Base-by-base conservation (phyloP, 2,888 invertebrate species). In the Agonopterix arenella region DNA sequence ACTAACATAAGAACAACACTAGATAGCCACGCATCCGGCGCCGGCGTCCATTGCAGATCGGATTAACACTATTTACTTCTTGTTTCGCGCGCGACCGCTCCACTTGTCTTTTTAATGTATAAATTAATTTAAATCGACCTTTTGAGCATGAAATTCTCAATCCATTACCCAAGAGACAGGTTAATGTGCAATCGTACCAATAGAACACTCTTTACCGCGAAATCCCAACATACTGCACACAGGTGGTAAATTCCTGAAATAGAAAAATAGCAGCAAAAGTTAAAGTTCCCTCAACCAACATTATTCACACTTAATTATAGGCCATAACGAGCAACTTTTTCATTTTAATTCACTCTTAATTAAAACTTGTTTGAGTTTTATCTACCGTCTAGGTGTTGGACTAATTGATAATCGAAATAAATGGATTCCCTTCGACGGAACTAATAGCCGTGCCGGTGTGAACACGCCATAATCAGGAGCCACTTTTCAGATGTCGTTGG, bases 101-200 rank as follows among this genome's bases (percentile, higher is more conserved):
- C 66, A 76, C 76, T 80, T 76, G 66, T 78, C 76, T 75, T 76
- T 78, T 76, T 76, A 80, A 80, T 77, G 80, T 81, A 67, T 82
- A 80, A 83, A 85, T 86, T 84, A 85, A 85, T 85, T 85, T 80
- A 77, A 79, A 79, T 73, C 76, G 76, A 81, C 80, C 79, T 78
- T 79, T 75, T 73, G 61, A 73, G 75, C 76, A 73, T 77, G 75
- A 83, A 81, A 86, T 84, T 80, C 84, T 71, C 74, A 76, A 84
- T 83, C 74, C 82, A 83, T 84, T 85, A 80, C 70, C 38, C 53
- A 52, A 52, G 56, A 61, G 83, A 86, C 84, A 84, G 80, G 70
- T 80, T 83, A 84, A 84, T 84, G 79, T 68, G 70, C 55, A 54
- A 52, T 56, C 63, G 53, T 58, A n/a, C 61, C 60, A 72, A 73